Conservation (phyloP, 37 sponge, comb jelly and placozoan species). For the Mnemiopsis leidyi region DNA sequence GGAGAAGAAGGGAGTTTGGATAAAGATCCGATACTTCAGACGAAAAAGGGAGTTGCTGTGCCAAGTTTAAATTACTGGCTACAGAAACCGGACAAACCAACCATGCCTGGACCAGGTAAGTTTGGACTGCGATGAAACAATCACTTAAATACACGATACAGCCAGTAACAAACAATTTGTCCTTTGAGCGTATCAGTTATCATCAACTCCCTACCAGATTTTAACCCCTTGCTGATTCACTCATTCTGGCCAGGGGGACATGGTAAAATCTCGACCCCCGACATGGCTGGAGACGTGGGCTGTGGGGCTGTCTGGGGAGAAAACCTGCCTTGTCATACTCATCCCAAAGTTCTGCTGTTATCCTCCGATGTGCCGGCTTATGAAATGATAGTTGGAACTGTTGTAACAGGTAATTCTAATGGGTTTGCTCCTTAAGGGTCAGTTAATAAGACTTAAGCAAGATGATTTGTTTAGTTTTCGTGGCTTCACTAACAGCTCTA, state of each 20-base stretch:
- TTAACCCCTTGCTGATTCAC: too few relatives aligned
- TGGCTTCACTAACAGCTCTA: too few relatives aligned
- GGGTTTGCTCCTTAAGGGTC: too few relatives aligned
- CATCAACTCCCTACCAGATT: too few relatives aligned
- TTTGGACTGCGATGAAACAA: too few relatives aligned
- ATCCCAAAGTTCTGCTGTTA: slow-evolving; percentile 15
- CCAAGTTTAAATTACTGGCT: slow-evolving; percentile 30
- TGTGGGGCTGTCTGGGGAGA: slow-evolving; percentile 63
- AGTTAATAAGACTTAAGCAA: too few relatives aligned
- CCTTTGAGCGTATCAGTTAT: too few relatives aligned
- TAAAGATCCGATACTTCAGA: background rate
- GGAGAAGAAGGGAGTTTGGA: background rate
- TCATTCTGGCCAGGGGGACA: background rate
- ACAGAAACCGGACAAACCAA: slow-evolving; percentile 33
- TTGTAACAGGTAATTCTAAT: slow-evolving; percentile 41
- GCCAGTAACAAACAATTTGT: too few relatives aligned
- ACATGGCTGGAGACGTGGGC: background rate
- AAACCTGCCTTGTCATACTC: slow-evolving; percentile 20
- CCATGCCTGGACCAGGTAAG: background rate
- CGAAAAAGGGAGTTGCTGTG: slow-evolving; percentile 5
- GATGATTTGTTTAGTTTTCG: too few relatives aligned
- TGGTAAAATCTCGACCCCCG: background rate
- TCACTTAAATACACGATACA: too few relatives aligned
- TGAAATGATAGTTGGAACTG: slow-evolving; percentile 39
- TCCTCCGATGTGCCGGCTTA: slow-evolving; percentile 54